phyloP scores from a whole-genome alignment of 2,797 vertebrate genomes.

The Erithacus rubecula region DNA sequence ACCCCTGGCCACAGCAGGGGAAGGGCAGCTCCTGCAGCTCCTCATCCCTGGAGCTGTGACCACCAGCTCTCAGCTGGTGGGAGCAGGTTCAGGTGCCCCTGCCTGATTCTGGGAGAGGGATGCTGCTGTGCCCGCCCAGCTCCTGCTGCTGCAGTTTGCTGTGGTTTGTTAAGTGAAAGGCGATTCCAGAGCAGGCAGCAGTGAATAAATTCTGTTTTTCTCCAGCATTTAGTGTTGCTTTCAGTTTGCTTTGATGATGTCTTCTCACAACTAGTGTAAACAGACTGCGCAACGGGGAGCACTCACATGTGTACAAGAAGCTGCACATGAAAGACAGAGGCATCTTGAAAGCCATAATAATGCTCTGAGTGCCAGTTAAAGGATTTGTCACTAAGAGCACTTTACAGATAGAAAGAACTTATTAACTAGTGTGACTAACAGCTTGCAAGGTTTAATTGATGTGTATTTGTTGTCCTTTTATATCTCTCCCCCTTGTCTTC shows the following conservation, averaged over 20 bases:
- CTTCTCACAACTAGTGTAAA: conserved; percentile 58
- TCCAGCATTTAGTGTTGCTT: conserved; percentile 57
- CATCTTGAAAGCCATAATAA: conserved; percentile 62
- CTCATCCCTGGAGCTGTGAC: not conserved
- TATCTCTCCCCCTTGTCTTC: conserved; percentile 45
- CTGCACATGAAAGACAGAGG: conserved; percentile 65
- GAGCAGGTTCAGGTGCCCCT: not conserved
- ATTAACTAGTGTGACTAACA: conserved; percentile 65
- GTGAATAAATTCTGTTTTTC: conserved; percentile 47
- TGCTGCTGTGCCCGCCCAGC: not conserved
- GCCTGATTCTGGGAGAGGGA: accelerated
- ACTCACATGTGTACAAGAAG: conserved; percentile 62
- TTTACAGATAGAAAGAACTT: conserved; percentile 64
- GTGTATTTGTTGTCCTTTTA: conserved; percentile 62
- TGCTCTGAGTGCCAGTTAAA: conserved; percentile 54
- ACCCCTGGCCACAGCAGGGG: not conserved
- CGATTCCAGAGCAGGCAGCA: conserved; percentile 1
- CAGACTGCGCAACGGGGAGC: conserved; percentile 56
- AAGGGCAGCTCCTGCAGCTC: not conserved
- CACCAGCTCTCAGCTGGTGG: accelerated
- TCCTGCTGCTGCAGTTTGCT: not conserved
- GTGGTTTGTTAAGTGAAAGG: not conserved
- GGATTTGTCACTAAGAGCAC: conserved; percentile 65
- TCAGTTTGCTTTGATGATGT: conserved; percentile 62
- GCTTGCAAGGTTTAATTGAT: conserved; percentile 65